Percentiles rank a stretch among this genome's conserved stretches.
These are phyloP conservation scores for Daphoenositta chrysoptera DNA, from an alignment of 2,113 vertebrate species.

Conservation along the genomic window DNA sequence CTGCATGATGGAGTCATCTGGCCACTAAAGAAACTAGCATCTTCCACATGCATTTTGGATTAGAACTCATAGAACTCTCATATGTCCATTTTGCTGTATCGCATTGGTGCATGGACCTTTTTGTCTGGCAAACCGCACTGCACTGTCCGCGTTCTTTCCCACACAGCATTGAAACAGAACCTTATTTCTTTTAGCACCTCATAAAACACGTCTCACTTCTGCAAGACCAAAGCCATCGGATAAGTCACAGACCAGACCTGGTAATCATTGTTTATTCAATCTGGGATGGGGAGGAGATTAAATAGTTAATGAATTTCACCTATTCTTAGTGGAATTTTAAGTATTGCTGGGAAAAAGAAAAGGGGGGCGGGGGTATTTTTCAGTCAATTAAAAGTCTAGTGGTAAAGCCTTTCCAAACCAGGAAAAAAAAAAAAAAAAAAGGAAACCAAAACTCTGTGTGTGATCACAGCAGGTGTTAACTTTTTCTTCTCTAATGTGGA, in stretches of 20 bases:
- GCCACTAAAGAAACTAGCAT: slow-evolving; percentile 35
- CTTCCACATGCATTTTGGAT: slow-evolving; percentile 15
- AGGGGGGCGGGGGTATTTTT: not conserved
- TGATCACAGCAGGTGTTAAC: not conserved
- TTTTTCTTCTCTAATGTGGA: not conserved
- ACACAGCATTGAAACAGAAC: not conserved
- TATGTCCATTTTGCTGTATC: slow-evolving; percentile 10
- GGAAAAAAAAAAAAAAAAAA: too few species aligned
- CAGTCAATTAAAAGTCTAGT: not conserved
- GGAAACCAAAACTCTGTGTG: not conserved
- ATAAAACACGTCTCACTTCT: slow-evolving; percentile 47
- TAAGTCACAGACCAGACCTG: slow-evolving; percentile 43
- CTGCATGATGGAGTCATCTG: slow-evolving; percentile 43
- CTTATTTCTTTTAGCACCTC: slow-evolving; percentile 54
- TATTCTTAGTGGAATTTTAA: not conserved
- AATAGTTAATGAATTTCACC: not conserved
- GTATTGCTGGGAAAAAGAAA: not conserved
- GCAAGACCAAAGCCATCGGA: slow-evolving; percentile 54
- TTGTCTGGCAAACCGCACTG: not conserved
- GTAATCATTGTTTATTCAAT: slow-evolving; percentile 39
- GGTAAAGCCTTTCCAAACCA: not conserved
- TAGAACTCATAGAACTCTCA: not conserved
- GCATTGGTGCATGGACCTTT: not conserved
- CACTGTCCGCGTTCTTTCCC: not conserved
- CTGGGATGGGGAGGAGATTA: not conserved